Percentiles rank a stretch among this genome's conserved stretches.
Conservation (phyloP, 2,797 vertebrate genomes). For the Cuniculus paca region DNA sequence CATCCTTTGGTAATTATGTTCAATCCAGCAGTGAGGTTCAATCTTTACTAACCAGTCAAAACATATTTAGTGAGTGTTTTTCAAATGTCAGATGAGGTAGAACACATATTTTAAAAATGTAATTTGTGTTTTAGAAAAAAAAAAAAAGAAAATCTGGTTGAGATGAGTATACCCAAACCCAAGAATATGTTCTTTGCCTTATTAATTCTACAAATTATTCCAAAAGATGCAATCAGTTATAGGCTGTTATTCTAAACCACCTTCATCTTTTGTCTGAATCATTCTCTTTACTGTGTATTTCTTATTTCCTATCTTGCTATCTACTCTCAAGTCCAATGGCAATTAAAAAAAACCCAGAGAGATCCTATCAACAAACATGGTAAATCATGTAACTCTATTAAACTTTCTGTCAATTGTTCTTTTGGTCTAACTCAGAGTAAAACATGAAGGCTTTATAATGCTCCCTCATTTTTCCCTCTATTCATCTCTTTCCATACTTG, state of each 20-base stretch:
- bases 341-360: conserved; percentile 6
- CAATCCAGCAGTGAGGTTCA: neutral
- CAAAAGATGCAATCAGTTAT: neutral
- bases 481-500: neutral
- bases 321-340: neutral
- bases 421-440: neutral
- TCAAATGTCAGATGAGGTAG: neutral
- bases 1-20: conserved; percentile 2
- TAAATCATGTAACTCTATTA: neutral
- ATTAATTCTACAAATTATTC: conserved; percentile 38
- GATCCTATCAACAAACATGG: neutral
- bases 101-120: neutral
- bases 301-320: neutral
- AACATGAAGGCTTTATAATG: neutral
- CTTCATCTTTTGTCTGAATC: neutral
- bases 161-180: neutral
- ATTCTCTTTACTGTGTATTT: neutral
- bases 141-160: neutral
- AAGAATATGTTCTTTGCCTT: conserved; percentile 39
- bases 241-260: neutral
- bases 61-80: conserved; percentile 20
- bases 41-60: conserved; percentile 28
- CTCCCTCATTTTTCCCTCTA: neutral
- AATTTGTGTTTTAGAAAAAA: conserved; percentile 40
- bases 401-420: neutral